These are phyloP conservation scores for Helostoma temminkii DNA, from an alignment of 2,797 vertebrate genomes.

Conservation along the genomic window DNA sequence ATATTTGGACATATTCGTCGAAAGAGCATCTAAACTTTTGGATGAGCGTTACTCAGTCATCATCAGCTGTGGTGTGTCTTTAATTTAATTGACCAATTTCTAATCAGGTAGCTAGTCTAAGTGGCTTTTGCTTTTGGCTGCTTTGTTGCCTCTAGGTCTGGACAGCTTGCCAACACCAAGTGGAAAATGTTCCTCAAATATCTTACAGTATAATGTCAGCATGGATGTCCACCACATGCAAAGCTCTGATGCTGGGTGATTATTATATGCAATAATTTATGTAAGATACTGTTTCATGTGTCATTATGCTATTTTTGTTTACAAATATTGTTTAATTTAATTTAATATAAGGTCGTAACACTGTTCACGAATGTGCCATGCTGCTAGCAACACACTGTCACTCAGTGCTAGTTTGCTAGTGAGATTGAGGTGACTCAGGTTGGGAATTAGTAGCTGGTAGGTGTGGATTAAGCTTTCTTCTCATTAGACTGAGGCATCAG, in stretches of 20 bases:
- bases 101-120: no score
- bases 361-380: not conserved
- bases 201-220: no score
- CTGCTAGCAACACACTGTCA: slow-evolving; percentile 12
- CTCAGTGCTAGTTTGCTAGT: slow-evolving; percentile 17
- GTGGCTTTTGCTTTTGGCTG: no score
- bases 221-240: no score
- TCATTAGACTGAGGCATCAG: slow-evolving; percentile 56
- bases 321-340: not conserved
- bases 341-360: not conserved
- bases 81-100: no score
- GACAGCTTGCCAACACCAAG: no score
- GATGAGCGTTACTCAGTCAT: not conserved
- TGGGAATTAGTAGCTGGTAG: slow-evolving; percentile 61
- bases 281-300: not conserved
- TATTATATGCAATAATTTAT: no score
- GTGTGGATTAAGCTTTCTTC: slow-evolving; percentile 63
- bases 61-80: not conserved
- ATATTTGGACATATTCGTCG: not conserved
- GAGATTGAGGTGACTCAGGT: slow-evolving; percentile 54
- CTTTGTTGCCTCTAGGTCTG: no score
- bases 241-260: no score
- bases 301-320: not conserved
- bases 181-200: no score
- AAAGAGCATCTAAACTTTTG: not conserved